Percentiles rank a stretch among this genome's conserved stretches.
These are phyloP conservation scores for Megalurothrips usitatus DNA, from an alignment of 2,888 invertebrate genomes.

Conservation along the genomic window DNA sequence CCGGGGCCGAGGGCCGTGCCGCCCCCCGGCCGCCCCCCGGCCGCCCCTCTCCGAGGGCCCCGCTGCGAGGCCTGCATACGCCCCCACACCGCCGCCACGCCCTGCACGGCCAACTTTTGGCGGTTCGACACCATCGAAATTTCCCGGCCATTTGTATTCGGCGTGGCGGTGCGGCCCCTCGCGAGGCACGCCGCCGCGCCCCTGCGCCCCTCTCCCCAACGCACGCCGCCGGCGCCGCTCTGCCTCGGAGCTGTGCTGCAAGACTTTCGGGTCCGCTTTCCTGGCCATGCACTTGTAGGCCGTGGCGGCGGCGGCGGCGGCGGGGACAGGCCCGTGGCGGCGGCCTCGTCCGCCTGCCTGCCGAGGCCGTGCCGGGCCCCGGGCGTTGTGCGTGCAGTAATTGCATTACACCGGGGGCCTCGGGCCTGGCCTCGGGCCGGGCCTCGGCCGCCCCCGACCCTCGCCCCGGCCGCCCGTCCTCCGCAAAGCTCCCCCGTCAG, in stretches of 20 bases:
- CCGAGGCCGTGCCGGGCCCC: too few relatives aligned
- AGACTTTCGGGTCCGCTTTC: background rate
- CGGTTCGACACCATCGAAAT: slow-evolving; percentile 3
- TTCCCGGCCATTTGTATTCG: slow-evolving; percentile 13
- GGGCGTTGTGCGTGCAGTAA: too few relatives aligned
- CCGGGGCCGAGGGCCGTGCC: background rate
- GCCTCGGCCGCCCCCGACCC: too few relatives aligned
- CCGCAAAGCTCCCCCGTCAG: too few relatives aligned
- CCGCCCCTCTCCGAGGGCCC: background rate
- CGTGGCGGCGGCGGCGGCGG: background rate
- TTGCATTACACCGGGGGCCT: background rate
- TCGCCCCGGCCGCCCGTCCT: too few relatives aligned
- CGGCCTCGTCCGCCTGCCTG: too few relatives aligned
- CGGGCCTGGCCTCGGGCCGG: too few relatives aligned
- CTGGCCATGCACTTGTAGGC: background rate
- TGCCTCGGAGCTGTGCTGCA: too few relatives aligned
- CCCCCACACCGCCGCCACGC: background rate
- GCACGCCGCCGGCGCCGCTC: too few relatives aligned
- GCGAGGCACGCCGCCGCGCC: too few relatives aligned
- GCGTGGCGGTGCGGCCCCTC: background rate
- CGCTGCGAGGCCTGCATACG: background rate
- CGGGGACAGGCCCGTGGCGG: too few relatives aligned
- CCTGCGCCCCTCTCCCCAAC: too few relatives aligned
- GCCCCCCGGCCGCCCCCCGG: background rate
- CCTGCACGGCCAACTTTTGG: background rate